phyloP scores from a whole-genome alignment of 2,113 vertebrate species.

The Camelus dromedarius region DNA sequence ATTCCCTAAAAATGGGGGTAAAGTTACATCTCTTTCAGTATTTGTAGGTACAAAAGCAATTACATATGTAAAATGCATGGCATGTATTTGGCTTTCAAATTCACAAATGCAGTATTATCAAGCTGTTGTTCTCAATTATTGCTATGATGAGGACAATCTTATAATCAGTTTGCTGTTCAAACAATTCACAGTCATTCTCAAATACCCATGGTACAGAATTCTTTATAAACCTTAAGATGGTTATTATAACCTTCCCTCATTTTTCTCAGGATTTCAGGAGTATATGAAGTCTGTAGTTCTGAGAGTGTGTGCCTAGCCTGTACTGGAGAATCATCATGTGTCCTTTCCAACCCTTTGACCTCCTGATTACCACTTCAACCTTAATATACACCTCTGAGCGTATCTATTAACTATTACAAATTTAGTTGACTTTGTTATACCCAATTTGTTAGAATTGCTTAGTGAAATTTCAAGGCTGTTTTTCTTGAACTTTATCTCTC shows the following conservation, averaged over 20 bases:
- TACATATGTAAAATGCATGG: not conserved
- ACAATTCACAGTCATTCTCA: constrained; percentile 17
- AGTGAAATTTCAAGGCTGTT: not conserved
- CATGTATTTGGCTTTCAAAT: constrained; percentile 44
- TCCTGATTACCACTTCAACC: not conserved
- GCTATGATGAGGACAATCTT: not conserved
- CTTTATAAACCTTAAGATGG: not conserved
- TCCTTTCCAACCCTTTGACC: not conserved
- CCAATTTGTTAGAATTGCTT: not conserved
- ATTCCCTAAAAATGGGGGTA: not conserved
- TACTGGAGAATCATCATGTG: not conserved
- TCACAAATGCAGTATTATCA: constrained; percentile 10
- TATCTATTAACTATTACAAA: not conserved
- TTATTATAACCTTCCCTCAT: not conserved
- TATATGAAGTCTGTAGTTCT: not conserved
- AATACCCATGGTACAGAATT: not conserved
- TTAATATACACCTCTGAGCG: not conserved
- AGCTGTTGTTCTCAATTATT: not conserved
- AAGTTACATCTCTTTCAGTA: not conserved
- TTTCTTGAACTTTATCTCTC: not conserved
- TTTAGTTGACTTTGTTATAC: not conserved
- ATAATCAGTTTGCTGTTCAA: constrained; percentile 38
- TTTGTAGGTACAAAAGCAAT: not conserved
- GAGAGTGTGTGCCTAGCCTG: not conserved
- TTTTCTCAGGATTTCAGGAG: constrained; percentile 5